Evolutionary conservation across 1,140 invertebrate genomes (phyloP).

Genomic region (Drosophila prosaltans): DNA sequence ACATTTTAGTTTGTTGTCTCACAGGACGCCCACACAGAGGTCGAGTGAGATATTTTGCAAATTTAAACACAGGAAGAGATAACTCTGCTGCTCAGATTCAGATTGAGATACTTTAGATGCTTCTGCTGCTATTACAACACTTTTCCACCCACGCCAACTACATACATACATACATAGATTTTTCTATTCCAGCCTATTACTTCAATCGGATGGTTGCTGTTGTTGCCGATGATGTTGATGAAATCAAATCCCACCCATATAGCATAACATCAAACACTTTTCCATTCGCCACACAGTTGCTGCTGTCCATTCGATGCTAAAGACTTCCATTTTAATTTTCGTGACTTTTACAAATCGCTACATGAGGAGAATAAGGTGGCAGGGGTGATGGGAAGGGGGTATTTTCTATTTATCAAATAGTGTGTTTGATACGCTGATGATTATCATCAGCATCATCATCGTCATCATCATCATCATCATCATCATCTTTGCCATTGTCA

Average conservation of each 20-base stretch:
- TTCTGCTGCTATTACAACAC: neutral
- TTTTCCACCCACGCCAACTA: conserved; percentile 1
- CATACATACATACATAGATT: neutral
- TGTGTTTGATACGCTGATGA: conserved; percentile 43
- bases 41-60: conserved; percentile 56
- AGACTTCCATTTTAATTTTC: conserved; percentile 66
- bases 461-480: neutral
- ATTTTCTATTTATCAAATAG: conserved; percentile 61
- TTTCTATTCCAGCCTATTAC: conserved; percentile 29
- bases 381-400: conserved; percentile 1
- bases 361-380: conserved; percentile 25
- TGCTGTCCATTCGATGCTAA: conserved; percentile 66
- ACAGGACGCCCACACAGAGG: conserved; percentile 47
- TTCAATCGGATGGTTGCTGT: conserved; percentile 15
- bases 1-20: conserved; percentile 46
- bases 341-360: conserved; percentile 81
- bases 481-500: neutral
- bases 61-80: conserved; percentile 16
- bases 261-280: conserved; percentile 75
- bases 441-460: neutral
- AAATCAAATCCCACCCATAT: conserved; percentile 77
- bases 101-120: neutral
- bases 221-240: conserved; percentile 34
- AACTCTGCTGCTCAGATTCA: neutral
- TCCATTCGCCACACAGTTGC: conserved; percentile 52